Conservation (phyloP, 2,797 vertebrate genomes). For the Chaetodon trifasciatus region DNA sequence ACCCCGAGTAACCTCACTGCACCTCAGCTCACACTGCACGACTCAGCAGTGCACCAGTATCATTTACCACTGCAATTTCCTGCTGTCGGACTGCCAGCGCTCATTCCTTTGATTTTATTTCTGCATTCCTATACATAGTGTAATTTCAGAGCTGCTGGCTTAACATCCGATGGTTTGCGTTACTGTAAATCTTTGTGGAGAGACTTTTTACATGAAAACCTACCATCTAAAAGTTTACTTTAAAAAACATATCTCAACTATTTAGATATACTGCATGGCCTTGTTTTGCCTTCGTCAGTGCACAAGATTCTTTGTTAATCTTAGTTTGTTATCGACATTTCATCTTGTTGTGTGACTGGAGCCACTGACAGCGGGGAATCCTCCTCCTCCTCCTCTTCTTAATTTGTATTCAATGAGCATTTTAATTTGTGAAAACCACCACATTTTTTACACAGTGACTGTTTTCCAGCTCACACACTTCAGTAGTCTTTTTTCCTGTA, state of each 20-base stretch:
- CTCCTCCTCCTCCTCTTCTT: neutral
- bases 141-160: neutral
- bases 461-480: neutral
- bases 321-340: neutral
- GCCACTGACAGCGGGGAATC: neutral
- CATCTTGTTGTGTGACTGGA: neutral
- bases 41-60: slow-evolving; percentile 56
- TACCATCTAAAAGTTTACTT: neutral
- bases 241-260: neutral
- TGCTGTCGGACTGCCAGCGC: slow-evolving; percentile 10
- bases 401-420: neutral
- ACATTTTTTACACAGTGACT: neutral
- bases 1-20: slow-evolving; percentile 29
- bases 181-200: neutral
- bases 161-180: neutral
- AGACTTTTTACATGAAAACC: neutral
- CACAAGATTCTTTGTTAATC: neutral
- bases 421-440: neutral
- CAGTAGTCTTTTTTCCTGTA: neutral
- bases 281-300: neutral
- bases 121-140: neutral
- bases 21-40: slow-evolving; percentile 28
- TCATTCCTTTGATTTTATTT: slow-evolving; percentile 5
- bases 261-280: neutral
- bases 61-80: slow-evolving; percentile 55